These are phyloP conservation scores for Gerris lacustris DNA, from an alignment of 2,888 invertebrate species.

Conservation along the genomic window DNA sequence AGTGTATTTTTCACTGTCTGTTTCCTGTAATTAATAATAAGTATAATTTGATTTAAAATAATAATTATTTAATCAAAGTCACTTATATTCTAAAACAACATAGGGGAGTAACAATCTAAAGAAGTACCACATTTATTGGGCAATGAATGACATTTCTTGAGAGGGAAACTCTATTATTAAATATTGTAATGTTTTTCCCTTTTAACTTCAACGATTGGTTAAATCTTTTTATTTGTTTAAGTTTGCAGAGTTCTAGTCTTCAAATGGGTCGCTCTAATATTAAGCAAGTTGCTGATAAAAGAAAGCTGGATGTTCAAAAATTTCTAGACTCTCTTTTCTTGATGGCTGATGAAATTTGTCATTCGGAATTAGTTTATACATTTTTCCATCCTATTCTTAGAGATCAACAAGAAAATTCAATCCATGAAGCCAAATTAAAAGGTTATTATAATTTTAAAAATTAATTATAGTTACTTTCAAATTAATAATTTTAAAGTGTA, in stretches of 20 bases:
- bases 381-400: constrained; percentile 93
- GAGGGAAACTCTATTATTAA: too few relatives aligned
- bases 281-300: constrained; percentile 83
- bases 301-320: constrained; percentile 76
- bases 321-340: constrained; percentile 77
- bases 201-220: too few relatives aligned
- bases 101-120: too few relatives aligned
- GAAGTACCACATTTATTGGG: too few relatives aligned
- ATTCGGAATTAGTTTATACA: constrained; percentile 92
- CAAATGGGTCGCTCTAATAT: constrained; percentile 87
- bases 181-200: too few relatives aligned
- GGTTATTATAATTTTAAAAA: constrained; percentile 42
- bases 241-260: constrained; percentile 54
- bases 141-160: too few relatives aligned
- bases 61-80: too few relatives aligned
- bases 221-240: constrained; percentile 35
- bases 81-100: too few relatives aligned
- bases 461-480: background rate
- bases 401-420: constrained; percentile 83
- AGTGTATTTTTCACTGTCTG: too few relatives aligned
- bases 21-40: too few relatives aligned
- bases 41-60: too few relatives aligned
- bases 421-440: constrained; percentile 62
- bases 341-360: constrained; percentile 85
- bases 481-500: background rate